These are phyloP conservation scores for Takifugu flavidus DNA, from an alignment of 2,113 vertebrate genomes.

Conservation along the genomic window DNA sequence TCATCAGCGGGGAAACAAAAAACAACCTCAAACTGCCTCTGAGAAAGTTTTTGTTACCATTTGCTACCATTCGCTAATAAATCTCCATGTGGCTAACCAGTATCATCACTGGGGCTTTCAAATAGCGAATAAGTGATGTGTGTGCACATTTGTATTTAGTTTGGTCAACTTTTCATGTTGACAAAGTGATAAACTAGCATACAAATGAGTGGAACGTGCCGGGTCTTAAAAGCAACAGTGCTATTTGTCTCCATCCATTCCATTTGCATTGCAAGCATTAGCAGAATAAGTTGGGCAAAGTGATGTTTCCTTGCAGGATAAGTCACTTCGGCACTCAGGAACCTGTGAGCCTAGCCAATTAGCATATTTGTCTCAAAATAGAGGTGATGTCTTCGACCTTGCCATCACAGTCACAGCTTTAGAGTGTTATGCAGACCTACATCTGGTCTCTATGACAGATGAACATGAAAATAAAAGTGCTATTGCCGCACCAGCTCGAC, in stretches of 20 bases:
- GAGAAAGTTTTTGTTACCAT: conserved; percentile 16
- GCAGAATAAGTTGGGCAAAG: conserved; percentile 9
- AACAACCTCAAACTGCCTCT: conserved; percentile 35
- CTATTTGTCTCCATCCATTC: conserved; percentile 14
- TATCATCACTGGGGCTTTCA: conserved; percentile 3
- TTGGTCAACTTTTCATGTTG: conserved; percentile 12
- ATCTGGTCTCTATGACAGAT: conserved; percentile 62
- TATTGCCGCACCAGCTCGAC: conserved; percentile 58
- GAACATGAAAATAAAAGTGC: conserved; percentile 47
- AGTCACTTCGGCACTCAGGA: conserved; percentile 27
- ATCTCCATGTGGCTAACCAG: conserved; percentile 18
- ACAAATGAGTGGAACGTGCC: not conserved
- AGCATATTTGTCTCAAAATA: conserved; percentile 34
- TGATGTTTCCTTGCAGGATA: conserved; percentile 13
- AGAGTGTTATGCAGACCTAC: conserved; percentile 34
- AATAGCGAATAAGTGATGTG: conserved; percentile 11
- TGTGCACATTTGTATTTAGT: conserved; percentile 9
- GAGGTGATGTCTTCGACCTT: conserved; percentile 36
- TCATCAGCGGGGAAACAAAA: conserved; percentile 31
- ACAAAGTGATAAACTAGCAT: not conserved
- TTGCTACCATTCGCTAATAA: conserved; percentile 18
- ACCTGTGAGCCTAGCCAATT: conserved; percentile 42
- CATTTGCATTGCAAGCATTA: conserved; percentile 11
- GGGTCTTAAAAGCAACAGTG: conserved; percentile 7
- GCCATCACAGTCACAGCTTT: conserved; percentile 41